A percentile compares a stretch with the other conserved stretches of the same genome.
These are phyloP conservation scores for Chymomyza caudatula DNA, from an alignment of 2,888 invertebrate species.

Conservation along the genomic window DNA sequence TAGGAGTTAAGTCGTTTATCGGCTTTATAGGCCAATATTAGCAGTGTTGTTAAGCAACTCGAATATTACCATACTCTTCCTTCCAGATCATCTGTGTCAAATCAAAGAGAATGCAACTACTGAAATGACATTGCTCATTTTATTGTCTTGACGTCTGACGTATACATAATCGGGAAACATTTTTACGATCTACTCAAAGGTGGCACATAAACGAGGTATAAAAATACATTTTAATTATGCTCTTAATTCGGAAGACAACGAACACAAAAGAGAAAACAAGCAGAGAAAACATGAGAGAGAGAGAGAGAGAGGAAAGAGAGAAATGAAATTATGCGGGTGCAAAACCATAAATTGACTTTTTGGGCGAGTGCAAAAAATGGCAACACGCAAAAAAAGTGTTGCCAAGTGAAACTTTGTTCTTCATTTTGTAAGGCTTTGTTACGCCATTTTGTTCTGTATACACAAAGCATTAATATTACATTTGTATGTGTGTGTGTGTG, in stretches of 20 bases:
- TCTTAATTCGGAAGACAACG: conserved; percentile 29
- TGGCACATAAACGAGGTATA: background rate
- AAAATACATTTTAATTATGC: conserved; percentile 34
- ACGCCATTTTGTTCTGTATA: background rate
- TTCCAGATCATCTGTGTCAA: too few species aligned
- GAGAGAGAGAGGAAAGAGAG: conserved; percentile 21
- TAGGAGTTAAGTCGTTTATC: too few species aligned
- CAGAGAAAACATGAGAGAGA: conserved; percentile 5
- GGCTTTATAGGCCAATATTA: too few species aligned
- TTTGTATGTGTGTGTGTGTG: conserved; percentile 15
- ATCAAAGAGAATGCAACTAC: too few species aligned
- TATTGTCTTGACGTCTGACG: too few species aligned
- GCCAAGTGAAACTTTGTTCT: background rate
- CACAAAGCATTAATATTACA: background rate
- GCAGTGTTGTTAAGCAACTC: too few species aligned
- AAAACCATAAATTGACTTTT: conserved; percentile 62
- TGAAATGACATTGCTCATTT: too few species aligned
- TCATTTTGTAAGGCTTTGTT: background rate
- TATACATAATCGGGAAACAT: too few species aligned
- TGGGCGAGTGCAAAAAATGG: conserved; percentile 21
- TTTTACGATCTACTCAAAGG: background rate
- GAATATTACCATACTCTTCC: too few species aligned
- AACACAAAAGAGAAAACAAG: conserved; percentile 29
- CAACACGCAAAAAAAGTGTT: conserved; percentile 8
- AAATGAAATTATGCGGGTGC: conserved; percentile 57